These are phyloP conservation scores for Galendromus occidentalis DNA, from an alignment of 1,140 invertebrate genomes.

Conservation along the genomic window DNA sequence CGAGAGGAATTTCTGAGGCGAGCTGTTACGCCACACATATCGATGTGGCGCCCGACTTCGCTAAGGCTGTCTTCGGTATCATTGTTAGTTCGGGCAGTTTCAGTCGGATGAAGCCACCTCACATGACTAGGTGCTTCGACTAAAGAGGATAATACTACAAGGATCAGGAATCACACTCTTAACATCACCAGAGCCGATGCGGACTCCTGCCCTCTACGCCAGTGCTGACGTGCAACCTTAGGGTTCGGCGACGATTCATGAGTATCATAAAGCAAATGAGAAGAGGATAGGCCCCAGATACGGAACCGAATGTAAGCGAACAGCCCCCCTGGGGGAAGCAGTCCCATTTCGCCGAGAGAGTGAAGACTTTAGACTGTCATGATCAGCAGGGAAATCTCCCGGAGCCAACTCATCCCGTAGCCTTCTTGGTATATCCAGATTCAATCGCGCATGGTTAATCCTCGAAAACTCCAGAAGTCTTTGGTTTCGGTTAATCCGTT, in stretches of 20 bases:
- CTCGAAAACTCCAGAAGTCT: no score
- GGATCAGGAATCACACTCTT: neutral
- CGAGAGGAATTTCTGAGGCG: conserved; percentile 18
- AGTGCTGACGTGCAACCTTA: neutral
- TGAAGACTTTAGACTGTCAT: no score
- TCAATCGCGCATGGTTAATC: no score
- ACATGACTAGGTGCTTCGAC: neutral
- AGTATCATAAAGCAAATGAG: no score
- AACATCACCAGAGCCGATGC: neutral
- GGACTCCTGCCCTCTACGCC: neutral
- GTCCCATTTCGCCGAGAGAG: no score
- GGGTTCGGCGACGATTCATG: neutral
- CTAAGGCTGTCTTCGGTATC: conserved; percentile 13
- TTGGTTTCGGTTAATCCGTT: no score
- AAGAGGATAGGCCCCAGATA: no score
- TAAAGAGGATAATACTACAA: neutral
- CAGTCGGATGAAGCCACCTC: neutral
- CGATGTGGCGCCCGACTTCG: conserved; percentile 21
- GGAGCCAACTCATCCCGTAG: no score
- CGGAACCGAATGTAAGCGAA: no score
- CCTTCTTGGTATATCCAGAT: no score
- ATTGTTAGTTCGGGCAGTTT: neutral
- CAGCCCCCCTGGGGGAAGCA: no score
- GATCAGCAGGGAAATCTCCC: no score
- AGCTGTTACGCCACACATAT: conserved; percentile 19